Evolutionary conservation across 2,797 vertebrate species (phyloP), one percentile per base, ranked within the genome.

Genomic region (Psittacula echo): DNA sequence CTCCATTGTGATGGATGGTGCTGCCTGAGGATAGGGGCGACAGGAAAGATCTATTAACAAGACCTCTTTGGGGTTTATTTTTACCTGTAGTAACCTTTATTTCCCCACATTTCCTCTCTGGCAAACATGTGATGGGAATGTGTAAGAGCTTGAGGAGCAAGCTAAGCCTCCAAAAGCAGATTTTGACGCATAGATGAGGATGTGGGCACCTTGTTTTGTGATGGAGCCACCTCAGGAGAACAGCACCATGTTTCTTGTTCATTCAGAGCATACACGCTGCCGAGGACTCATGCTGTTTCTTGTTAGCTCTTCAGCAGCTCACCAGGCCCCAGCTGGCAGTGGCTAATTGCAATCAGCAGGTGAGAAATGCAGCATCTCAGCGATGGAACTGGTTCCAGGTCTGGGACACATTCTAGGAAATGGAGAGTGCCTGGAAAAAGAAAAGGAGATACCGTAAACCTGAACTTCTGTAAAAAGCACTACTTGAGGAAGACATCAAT

Each of bases 271-370:
- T 64, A 32, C 8, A 15, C 29, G 13, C 78, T 96, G 80, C 87
- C 1, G 7, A 91, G 85, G 89, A 86, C 89, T 91, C 8, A 22
- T 77, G 89, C 66, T 93, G 19, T 87, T 94, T 90, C 96, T 97
- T 95, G 89, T 96, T 97, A 97, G 96, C 95, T 97, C 95, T 97
- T 96, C 97, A 97, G 96, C 93, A 97, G 91, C 85, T 94, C 93
- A 87, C 93, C 93, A 97, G 93, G 90, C 61, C 87, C 93, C 97
- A 97, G 97, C 94, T 97, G 96, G 96, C 68, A 77, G 87, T 91
- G 81, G 95, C 95, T 97, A 97, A 98, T 98, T 97, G 97, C 95
- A 96, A 93, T 95, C 96, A 97, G 97, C 97, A 97, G 97, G 96
- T 98, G 97, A 96, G 95, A 98, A 97, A 96, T 91, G 91, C 93